Evolutionary conservation across 2,113 vertebrate genomes (phyloP).

Genomic region (Phocoena phocoena): DNA sequence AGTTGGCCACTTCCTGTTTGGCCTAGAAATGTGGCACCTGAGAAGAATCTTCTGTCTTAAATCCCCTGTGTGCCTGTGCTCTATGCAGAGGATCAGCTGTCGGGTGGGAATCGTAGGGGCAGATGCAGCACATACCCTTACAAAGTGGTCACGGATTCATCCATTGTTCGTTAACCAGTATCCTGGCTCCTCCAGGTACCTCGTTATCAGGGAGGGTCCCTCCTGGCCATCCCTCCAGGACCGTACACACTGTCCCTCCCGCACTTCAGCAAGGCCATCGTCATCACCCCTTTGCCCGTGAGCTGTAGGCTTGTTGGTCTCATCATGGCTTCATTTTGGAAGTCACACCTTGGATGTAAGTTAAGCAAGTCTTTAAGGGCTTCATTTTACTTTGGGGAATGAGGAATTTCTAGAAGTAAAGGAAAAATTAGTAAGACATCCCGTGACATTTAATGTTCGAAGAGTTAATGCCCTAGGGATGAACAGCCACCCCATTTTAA

Average conservation of each 20-base stretch:
- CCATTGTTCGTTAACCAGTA: neutral
- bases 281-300: neutral
- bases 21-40: neutral
- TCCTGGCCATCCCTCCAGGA: neutral
- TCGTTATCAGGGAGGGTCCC: neutral
- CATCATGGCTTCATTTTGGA: neutral
- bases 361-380: neutral
- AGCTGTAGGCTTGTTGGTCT: neutral
- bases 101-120: neutral
- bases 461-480: neutral
- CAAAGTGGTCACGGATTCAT: neutral
- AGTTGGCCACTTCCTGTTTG: conserved; percentile 19
- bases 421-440: neutral
- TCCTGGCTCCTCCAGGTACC: neutral
- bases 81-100: neutral
- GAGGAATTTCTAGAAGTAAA: neutral
- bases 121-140: neutral
- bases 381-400: neutral
- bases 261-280: rapidly evolving
- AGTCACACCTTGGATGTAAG: neutral
- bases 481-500: neutral
- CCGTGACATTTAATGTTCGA: neutral
- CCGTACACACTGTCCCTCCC: neutral
- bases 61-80: neutral
- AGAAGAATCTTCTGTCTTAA: neutral